Base-by-base conservation (phyloP, 2,888 invertebrate genomes). In the Acrobasis consociella region DNA sequence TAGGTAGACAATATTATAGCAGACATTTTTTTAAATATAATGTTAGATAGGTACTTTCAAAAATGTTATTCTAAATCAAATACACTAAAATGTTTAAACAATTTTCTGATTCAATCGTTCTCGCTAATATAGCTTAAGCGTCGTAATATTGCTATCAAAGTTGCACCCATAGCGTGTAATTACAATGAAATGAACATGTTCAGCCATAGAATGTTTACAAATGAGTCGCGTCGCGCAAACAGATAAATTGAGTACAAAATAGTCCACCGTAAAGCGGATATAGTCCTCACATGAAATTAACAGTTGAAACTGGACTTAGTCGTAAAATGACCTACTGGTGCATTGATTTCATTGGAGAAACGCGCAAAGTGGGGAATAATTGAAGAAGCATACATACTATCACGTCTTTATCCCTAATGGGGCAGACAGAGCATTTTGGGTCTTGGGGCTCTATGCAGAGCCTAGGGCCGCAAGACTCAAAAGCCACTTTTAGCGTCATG, bases 231-330 rank as follows among this genome's bases (percentile, higher is more conserved):
- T 73, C 76, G 76, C 77, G 81, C 82, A 84, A 85, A 84, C 84
- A 86, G 80, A 89, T 89, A 87, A 87, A 90, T 88, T 81, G 84
- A 81, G 79, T 82, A 84, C 85, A 86, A 85, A 88, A 87, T 83
- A 88, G 83, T 84, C 80, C 79, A 78, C 83, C 80, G 85, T 75
- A 84, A 87, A 89, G 81, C 89, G 87, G 87, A 88, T 87, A 87
- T 82, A 87, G 86, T 86, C 80, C 89, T 87, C 87, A 87, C 86
- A 87, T 87, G 90, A 83, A 89, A 89, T 89, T 90, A 89, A 90
- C 87, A 87, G 83, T 77, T 82, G 87, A 90, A 7, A n/a, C 11
- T 46, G 11, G n/a, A 10, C 13, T 13, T 46, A 46, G 2, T 46
- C n/a, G 46, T n/a, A 46, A 46, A 46, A 46, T 46, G 46, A n/a